Evolutionary conservation across 2,113 vertebrate species (phyloP), one percentile per base, ranked within the genome.

Genomic region (Euleptes europaea): DNA sequence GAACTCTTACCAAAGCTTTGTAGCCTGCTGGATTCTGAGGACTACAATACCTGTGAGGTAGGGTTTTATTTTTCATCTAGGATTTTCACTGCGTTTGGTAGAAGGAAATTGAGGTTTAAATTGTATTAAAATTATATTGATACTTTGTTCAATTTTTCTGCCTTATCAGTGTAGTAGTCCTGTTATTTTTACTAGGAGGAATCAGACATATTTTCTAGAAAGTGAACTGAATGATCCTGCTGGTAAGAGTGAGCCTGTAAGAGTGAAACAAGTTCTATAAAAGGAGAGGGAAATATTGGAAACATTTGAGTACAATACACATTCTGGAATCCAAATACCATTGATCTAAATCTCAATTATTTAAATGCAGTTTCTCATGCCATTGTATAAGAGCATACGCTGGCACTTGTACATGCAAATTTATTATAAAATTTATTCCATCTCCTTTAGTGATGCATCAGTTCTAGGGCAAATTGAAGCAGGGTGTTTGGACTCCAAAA

Each of bases 41-140:
- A 99, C 94, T 99, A 99, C 91, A 99, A 99, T 95, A 99, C 98
- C 11, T 99, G 98, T 94, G 98, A 99, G 95, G 98, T 99, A 93
- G 97, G 93, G 49, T 26, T 44, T 54, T 78, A 5, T 0, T 67
- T 60, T 72, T 28, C n/a, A 79, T 63, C 19, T 78, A n/a, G 2
- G 6, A 8, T 5, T 49, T n/a, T 33, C n/a, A 40, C 15, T 84
- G 23, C 15, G 54, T 84, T 77, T 69, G 63, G 44, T 67, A 40
- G 40, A 15, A 38, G 6, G 28, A 38, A 51, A 54, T 13, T 49
- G 42, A 67, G 14, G 26, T 71, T 71, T 0, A 40, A 31, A 54
- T 14, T 47, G 13, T 28, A 40, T 28, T 38, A 3, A 42, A 60
- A 73, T 8, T 51, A 14, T 51, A 51, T 51, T 51, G 63, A 63